phyloP scores from a whole-genome alignment of 1,140 invertebrate genomes.

The Leptonema lineaticorne region DNA sequence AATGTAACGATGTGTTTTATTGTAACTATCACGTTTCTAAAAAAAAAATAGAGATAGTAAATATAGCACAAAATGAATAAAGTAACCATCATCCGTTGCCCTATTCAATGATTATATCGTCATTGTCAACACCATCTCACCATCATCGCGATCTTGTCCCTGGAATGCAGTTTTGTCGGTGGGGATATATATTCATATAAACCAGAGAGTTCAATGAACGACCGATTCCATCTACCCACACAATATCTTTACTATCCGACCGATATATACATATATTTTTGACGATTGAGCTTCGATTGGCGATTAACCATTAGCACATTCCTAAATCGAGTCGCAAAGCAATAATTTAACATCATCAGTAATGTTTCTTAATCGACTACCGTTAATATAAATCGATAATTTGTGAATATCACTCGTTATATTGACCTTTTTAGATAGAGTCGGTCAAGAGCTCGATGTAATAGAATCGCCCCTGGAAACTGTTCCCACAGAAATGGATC shows the following conservation, averaged over 20 bases:
- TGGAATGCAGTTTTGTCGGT: slow-evolving; percentile 17
- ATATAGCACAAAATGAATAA: too few relatives aligned
- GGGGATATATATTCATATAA: neutral
- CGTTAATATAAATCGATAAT: neutral
- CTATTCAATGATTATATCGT: neutral
- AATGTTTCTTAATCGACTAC: neutral
- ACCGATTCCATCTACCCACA: slow-evolving; percentile 10
- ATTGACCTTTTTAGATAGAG: too few relatives aligned
- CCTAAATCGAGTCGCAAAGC: too few relatives aligned
- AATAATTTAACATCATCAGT: neutral
- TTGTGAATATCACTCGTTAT: neutral
- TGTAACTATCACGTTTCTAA: too few relatives aligned
- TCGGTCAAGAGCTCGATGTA: too few relatives aligned
- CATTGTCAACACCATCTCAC: neutral
- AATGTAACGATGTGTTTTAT: too few relatives aligned
- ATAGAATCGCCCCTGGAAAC: too few relatives aligned
- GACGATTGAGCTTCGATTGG: neutral
- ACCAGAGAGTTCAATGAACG: slow-evolving; percentile 18
- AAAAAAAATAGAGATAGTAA: too few relatives aligned
- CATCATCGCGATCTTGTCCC: slow-evolving; percentile 6
- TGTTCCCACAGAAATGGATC: neutral
- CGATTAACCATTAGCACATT: slow-evolving; percentile 9
- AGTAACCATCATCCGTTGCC: neutral
- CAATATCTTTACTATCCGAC: neutral
- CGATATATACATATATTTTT: slow-evolving; percentile 23